Evolutionary conservation across 2,888 invertebrate genomes (phyloP), one percentile per base, ranked within the genome.

Genomic region (Chrysopilus asiliformis): DNA sequence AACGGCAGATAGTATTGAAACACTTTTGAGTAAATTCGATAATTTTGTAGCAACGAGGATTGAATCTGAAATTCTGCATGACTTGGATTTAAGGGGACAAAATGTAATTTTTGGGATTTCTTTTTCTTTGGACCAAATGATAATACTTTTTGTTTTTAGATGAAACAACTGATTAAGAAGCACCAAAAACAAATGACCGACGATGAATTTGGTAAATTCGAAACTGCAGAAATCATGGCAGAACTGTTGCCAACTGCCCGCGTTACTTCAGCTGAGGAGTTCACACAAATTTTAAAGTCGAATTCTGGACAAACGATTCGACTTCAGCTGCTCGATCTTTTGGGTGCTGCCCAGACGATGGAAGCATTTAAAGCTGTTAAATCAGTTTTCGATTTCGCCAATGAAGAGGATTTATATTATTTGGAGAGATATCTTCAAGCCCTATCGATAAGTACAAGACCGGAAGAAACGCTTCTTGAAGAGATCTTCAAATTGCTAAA

Each of bases 361-460:
- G 68, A 71, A 3, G 68, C 78, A 0, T 78, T 84, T 53, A 67
- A 70, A 44, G 80, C 80, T 3, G 74, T 76, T 3, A 73, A 76
- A 64, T 72, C 74, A 43, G 63, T 71, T 19, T 64, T 84, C 6
- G 64, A 70, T 34, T 68, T 73, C 36, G 62, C 66, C 9, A 55
- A 57, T 33, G 65, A 67, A 10, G 42, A 53, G 0, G 50, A 65
- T 39, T 59, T 69, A n/a, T 70, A 72, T 13, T 58, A 71, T 19
- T 66, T 72, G 2, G 86, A 86, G 52, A 65, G 82, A 39, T 85
- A 84, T 56, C 64, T 86, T 2, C 76, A 84, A 70, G 73, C 78
- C 0, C 55, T 80, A 8, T 78, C 84, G 0, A 65, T 79, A 31
- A 72, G 75, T 2, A 71, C 79, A 1, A 70, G 78, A 48, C 77